These are phyloP conservation scores for Drosophila chauvacae DNA, from an alignment of 1,140 invertebrate genomes.

Conservation along the genomic window DNA sequence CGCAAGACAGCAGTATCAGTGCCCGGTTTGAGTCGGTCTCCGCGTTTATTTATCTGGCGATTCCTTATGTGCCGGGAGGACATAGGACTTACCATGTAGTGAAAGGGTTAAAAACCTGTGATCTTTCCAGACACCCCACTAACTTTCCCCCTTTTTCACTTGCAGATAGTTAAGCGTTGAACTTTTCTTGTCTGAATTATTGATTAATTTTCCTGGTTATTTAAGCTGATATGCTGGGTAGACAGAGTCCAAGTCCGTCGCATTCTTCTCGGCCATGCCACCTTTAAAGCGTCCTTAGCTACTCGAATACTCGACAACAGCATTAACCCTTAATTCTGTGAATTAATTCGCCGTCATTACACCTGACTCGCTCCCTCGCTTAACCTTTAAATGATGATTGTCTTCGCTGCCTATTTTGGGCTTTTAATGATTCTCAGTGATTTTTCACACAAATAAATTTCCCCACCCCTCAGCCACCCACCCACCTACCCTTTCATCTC, in stretches of 20 bases:
- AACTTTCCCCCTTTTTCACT: neutral
- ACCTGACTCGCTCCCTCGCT: conserved; percentile 41
- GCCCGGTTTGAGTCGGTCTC: conserved; percentile 13
- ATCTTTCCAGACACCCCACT: conserved; percentile 38
- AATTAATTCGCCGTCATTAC: conserved; percentile 56
- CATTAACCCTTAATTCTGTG: conserved; percentile 47
- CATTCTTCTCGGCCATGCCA: neutral
- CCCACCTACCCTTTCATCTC: neutral
- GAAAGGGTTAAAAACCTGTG: conserved; percentile 83
- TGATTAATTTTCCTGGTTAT: conserved; percentile 61
- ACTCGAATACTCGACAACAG: neutral
- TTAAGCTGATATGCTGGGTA: conserved; percentile 4
- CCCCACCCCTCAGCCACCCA: neutral
- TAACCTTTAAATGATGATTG: conserved; percentile 41
- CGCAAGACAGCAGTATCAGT: conserved; percentile 12
- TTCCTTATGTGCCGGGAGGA: conserved; percentile 60
- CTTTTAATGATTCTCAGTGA: conserved; percentile 65
- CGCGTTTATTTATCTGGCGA: conserved; percentile 36
- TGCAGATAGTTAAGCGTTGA: conserved; percentile 25
- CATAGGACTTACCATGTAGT: conserved; percentile 51
- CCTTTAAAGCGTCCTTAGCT: conserved; percentile 11
- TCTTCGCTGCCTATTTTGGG: conserved; percentile 36
- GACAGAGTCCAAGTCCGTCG: neutral
- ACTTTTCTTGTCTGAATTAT: conserved; percentile 76
- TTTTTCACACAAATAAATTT: conserved; percentile 70